Evolutionary conservation across 2,797 vertebrate genomes (phyloP), one percentile per base, ranked within the genome.

Genomic region (Pelodytes ibericus): DNA sequence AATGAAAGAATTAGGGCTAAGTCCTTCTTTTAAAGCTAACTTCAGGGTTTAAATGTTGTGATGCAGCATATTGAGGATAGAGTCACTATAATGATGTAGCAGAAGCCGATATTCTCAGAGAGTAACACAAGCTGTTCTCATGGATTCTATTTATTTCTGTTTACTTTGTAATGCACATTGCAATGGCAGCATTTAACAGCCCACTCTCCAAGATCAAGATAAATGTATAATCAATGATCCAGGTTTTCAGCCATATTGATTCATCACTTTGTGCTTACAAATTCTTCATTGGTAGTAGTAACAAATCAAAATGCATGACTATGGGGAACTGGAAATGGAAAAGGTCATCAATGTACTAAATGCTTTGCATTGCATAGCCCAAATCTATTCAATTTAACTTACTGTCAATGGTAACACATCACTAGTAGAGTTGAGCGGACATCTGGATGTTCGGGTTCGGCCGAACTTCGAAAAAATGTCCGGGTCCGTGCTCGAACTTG

Each of bases 161-260:
- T 62, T 22, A 22, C 30, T 62, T 22, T 36, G n/a, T 62, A 20
- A 3, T 33, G 29, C 30, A 62, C 9, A 5, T 8, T 33, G 60
- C 31, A 3, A 18, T 10, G 20, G 31, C 60, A 62, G 60, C 60
- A 62, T 62, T 62, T 62, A 36, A 33, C 27, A 30, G 60, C 26
- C 36, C 4, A 22, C 27, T 2, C 56, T 15, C 11, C 56, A 58
- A 62, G 20, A 62, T 62, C 16, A 62, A 33, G 60, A 39, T 62
- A 62, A 62, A 62, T 62, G 30, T 10, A 9, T 33, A 62, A 62
- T 62, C 60, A 36, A 62, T 62, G 60, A 20, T 11, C 6, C 22
- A 2, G 22, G 29, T 22, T 58, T 58, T 27, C 25, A 11, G 24
- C 25, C 24, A 29, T 58, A 26, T 29, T 26, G 60, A 29, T 31